phyloP scores from a whole-genome alignment of 2,888 invertebrate species.

The Gisinianus flammeolus region DNA sequence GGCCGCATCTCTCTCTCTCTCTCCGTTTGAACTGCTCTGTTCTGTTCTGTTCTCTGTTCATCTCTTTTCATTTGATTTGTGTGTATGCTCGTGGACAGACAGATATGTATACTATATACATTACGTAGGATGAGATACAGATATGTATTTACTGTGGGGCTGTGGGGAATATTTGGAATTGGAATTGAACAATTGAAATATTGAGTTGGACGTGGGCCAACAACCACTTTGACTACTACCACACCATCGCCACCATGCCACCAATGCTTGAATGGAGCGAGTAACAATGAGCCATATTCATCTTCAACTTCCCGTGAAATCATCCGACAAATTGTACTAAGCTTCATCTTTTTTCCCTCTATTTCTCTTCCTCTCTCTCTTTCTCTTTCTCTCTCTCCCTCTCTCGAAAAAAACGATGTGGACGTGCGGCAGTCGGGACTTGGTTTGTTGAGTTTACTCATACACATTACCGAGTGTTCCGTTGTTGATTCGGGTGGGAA shows the following conservation, averaged over 20 bases:
- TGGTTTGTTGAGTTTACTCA: not conserved
- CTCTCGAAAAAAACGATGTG: no score
- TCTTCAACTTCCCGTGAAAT: slow-evolving; percentile 48
- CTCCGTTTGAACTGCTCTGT: not conserved
- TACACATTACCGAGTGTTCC: not conserved
- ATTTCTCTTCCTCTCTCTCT: slow-evolving; percentile 1
- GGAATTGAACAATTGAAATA: slow-evolving; percentile 14
- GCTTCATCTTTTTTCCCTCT: slow-evolving; percentile 18
- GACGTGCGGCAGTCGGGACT: not conserved
- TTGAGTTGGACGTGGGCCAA: not conserved
- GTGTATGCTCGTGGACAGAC: not conserved
- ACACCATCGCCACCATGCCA: slow-evolving; percentile 17
- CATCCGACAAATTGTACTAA: slow-evolving; percentile 50
- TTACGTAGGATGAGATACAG: not conserved
- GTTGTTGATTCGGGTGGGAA: slow-evolving; percentile 10
- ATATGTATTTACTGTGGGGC: not conserved
- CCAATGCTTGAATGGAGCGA: slow-evolving; percentile 19
- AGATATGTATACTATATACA: not conserved
- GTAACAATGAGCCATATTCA: slow-evolving; percentile 32
- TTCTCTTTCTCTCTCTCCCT: slow-evolving; percentile 4
- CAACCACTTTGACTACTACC: slow-evolving; percentile 30
- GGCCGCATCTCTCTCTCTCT: not conserved
- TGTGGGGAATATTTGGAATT: not conserved
- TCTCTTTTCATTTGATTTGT: no score
- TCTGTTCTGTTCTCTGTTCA: not conserved